Evolutionary conservation across 2,113 vertebrate genomes (phyloP), one percentile per base, ranked within the genome.

Genomic region (Coturnix japonica): DNA sequence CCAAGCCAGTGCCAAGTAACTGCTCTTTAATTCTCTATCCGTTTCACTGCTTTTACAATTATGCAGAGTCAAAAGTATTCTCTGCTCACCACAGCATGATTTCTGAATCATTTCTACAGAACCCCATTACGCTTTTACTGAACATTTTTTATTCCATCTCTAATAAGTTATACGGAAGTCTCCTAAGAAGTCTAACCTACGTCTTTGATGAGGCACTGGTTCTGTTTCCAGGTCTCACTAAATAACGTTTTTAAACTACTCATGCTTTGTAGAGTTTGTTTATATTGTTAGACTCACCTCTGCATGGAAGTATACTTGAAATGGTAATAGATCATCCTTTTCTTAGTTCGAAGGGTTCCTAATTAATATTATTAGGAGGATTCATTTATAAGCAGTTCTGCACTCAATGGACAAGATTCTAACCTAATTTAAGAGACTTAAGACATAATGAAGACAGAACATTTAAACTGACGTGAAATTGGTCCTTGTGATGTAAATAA

Each of bases 341-440:
- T 33, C 54, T 89, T 71, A 63, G 69, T 87, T 57, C 73, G 37
- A 71, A 89, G 93, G 56, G 67, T 59, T 92, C 28, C 67, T 80
- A 22, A 78, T 81, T 87, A 87, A 91, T 46, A 49, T 72, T 91
- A 82, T 85, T 92, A 91, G 54, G 51, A 56, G 89, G 67, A 87
- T 87, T 82, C 70, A 92, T 80, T 91, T 66, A 82, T 73, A 51
- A 80, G 80, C 35, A 71, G 76, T 81, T 93, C 43, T 90, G 46
- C 65, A 81, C 78, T 92, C 54, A 94, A 35, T 82, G 71, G 85
- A 59, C 67, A 82, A 39, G n/a, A 82, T 85, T 87, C 74, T 89
- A 92, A 92, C 33, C 56, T 89, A 76, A 92, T 89, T 87, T 87
- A 89, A 63, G 1, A 1, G 75, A 54, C 37, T 20, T 72, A 47